Evolutionary conservation across 2,888 invertebrate genomes (phyloP).

Genomic region (Drosophila multiciliata): DNA sequence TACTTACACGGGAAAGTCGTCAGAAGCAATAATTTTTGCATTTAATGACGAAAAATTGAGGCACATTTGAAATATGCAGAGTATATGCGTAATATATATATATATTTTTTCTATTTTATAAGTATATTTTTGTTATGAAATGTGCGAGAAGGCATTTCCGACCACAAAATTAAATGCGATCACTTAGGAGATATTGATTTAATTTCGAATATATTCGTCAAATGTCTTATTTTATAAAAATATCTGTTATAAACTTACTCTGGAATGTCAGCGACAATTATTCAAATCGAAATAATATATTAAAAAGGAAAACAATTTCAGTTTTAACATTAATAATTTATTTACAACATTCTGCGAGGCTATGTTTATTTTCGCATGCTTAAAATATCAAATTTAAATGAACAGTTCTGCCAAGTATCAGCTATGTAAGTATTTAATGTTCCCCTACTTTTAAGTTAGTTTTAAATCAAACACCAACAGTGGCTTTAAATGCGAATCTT

Average conservation of each 20-base stretch:
- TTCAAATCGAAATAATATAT: not conserved
- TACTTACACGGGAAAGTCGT: not conserved
- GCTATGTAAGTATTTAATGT: not conserved
- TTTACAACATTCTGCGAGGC: not conserved
- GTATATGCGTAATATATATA: not conserved
- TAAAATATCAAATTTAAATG: not conserved
- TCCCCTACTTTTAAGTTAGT: conserved; percentile 2
- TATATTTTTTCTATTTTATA: not conserved
- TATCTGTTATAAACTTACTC: not conserved
- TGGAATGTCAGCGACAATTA: too few relatives aligned
- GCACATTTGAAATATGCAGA: not conserved
- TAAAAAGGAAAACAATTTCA: not conserved
- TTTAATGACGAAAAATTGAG: not conserved
- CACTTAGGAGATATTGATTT: not conserved
- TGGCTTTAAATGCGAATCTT: conserved; percentile 3
- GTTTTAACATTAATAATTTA: not conserved
- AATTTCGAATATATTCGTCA: not conserved
- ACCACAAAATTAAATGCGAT: not conserved
- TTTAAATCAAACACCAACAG: conserved; percentile 28
- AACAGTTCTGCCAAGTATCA: not conserved
- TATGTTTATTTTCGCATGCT: not conserved
- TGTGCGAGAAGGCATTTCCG: not conserved
- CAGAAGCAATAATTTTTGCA: not conserved
- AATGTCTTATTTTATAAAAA: not conserved
- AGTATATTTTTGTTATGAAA: not conserved